Base-by-base conservation (phyloP, 2,888 invertebrate genomes). In the Lasioglossum villosulum region DNA sequence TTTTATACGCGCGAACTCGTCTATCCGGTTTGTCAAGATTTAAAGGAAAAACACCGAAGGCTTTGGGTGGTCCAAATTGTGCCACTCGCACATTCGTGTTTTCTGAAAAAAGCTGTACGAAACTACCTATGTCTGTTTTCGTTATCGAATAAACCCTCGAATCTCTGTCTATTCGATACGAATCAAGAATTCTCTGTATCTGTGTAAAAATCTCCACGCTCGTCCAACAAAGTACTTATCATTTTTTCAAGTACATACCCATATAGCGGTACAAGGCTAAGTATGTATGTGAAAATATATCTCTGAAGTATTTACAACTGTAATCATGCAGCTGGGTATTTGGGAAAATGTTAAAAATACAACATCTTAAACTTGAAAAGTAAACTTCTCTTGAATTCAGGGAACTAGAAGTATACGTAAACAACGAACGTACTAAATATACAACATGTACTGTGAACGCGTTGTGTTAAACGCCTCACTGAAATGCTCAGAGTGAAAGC, bases 401-500 rank as follows among this genome's bases (percentile, higher is more conserved):
- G 27, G 6, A 63, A 16, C 30, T 63, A 2, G 16, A 63, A 63
- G 16, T 30, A 14, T 14, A 63, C 1, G 12, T 27, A n/a, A 63
- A 63, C 16, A 1, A 12, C 3, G 12, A 12, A 16, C 16, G 0
- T 16, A 4, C 12, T 45, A 16, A 45, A 4, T 16, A 39, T 39
- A 39, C 10, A 23, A 39, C 10, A 23, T 8, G 4, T 52, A 56
- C 23, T 37, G 37, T 12, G 23, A 68, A 68, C 23, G 37, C 23
- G 0, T 37, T 37, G 6, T 16, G 30, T 63, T 23, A 72, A 56
- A 39, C 42, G 42, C 2, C 42, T 39, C 23, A 14, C 37, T 37
- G 48, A 78, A 71, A 48, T 63, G 14, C 27, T 16, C 59, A 1
- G 2, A 72, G 86, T 83, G 84, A 86, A 86, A 80, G 85, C 84